Base-by-base conservation (phyloP, 64 coral and sea anemone species). In the Montipora efflorescens region DNA sequence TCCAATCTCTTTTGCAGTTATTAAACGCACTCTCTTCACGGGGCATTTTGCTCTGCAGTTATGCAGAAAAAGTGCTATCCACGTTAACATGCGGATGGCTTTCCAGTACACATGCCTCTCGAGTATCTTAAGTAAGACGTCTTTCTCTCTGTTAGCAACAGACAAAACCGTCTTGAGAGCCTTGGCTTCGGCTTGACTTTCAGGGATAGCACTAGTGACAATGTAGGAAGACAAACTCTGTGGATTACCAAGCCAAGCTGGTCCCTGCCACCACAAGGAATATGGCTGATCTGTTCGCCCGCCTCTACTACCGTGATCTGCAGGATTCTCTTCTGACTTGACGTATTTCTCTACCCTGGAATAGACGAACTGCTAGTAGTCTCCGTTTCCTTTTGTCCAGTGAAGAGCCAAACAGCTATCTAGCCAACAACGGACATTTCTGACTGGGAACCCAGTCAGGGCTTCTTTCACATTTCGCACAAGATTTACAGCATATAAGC, bases 111-210 rank as follows among this genome's bases (percentile, higher is more conserved):
- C n/a, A n/a, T n/a, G n/a, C n/a, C n/a, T n/a, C n/a, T n/a, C n/a
- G n/a, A n/a, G n/a, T n/a, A n/a, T n/a, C n/a, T n/a, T n/a, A n/a
- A n/a, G n/a, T n/a, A n/a, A n/a, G n/a, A n/a, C n/a, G n/a, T n/a
- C n/a, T n/a, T n/a, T n/a, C n/a, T n/a, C n/a, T n/a, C n/a, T n/a
- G n/a, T n/a, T n/a, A n/a, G n/a, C n/a, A n/a, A 92, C 91, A 25
- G 71, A 22, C 69, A 92, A 86, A 20, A 86, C 57, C 45, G 86
- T 71, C 25, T 28, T 86, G 49, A 92, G 51, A 45, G 25, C 57
- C 21, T 92, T 92, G 23, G 80, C 57, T 86, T 92, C 81, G 14
- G 81, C 81, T 61, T 86, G 91, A 76, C 49, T 86, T 78, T 92
- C 91, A 2, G 50, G 22, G 47, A 81, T 85, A 57, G 69, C 4